Evolutionary conservation across 2,888 invertebrate genomes (phyloP), one percentile per base, ranked within the genome.

Genomic region (Lypha dubia): DNA sequence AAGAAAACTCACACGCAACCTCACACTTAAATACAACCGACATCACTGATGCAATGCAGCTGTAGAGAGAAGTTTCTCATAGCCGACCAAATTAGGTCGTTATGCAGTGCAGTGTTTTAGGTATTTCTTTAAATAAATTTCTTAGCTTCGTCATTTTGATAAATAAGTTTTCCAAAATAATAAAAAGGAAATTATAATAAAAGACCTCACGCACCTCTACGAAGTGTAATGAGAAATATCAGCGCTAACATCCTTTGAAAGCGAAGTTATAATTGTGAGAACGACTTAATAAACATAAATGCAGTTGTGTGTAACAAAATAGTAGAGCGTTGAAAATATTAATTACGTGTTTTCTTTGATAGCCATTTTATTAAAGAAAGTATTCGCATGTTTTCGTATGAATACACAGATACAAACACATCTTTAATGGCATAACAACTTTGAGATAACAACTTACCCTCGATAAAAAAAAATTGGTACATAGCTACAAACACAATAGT

Each of bases 191-290:
- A 53, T 67, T 49, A 68, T 41, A 41, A 32, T 38, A 49, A 65
- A 38, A 83, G 83, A 79, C 83, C 83, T 79, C 83, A 83, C 83
- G 74, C 83, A 79, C 70, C 79, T 44, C 41, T 41, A 70, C 49
- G 38, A 79, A 74, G 49, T 75, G 83, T 63, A 79, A 79, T 79
- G 74, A 63, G 68, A 79, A 73, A 58, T 28, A 46, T 74, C 60
- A 58, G n/a, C 51, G 68, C 51, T 17, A 56, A 44, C 60, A 49
- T 80, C 28, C 44, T 28, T 58, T 71, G 44, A 58, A 58, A 17
- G 35, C 22, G 17, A 80, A 22, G 41, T 74, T 60, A 68, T 79
- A 56, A 60, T 68, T 60, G 60, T 68, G 44, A 62, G 35, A 65
- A 83, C 53, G 7, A 60, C 58, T 71, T 17, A 75, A 70, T 44